Evolutionary conservation across 2,888 invertebrate genomes (phyloP), one percentile per base, ranked within the genome.

Genomic region (Bellardia pandia): DNA sequence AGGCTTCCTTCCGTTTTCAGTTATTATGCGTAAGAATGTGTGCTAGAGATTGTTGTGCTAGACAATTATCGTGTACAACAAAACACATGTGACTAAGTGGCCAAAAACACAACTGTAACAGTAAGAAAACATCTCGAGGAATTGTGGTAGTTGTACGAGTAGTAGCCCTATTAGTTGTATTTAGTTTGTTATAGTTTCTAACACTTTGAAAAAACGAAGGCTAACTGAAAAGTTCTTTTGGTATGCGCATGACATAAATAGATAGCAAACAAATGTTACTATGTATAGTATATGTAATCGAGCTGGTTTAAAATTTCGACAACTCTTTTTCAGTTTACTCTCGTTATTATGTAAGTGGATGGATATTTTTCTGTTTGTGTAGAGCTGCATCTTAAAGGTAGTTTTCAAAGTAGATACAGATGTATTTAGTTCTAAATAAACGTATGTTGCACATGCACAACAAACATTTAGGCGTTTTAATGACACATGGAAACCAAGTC

Each of bases 401-500:
- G 9, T 79, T 62, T 45, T 53, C 2, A 11, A 62, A 71, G 42
- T 68, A 48, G 13, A 58, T 23, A 23, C 23, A 23, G 23, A 23
- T 23, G 23, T 23, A 68, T 8, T 48, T 16, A 37, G 45, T 45
- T 45, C 56, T n/a, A 33, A 76, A 75, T 40, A 23, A 23, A 66
- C 16, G 53, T n/a, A 53, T 45, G 51, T 53, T 64, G 56, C 16
- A 45, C 16, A 45, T 3, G 14, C n/a, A 40, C 69, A 45, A 64
- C 23, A 66, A 71, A 74, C 53, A 62, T 69, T 79, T 40, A 64
- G 68, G 56, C 75, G 77, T 77, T 78, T 77, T 81, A 75, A 78
- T 87, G 87, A 87, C 87, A 82, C 56, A 86, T 86, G 48, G 85
- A 90, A 91, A 91, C 91, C 91, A 91, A 92, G 91, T 92, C 92